Percentiles rank a stretch among this genome's conserved stretches.
These are phyloP conservation scores for Coracopsis vasa DNA, from an alignment of 2,113 vertebrate species.

Conservation along the genomic window DNA sequence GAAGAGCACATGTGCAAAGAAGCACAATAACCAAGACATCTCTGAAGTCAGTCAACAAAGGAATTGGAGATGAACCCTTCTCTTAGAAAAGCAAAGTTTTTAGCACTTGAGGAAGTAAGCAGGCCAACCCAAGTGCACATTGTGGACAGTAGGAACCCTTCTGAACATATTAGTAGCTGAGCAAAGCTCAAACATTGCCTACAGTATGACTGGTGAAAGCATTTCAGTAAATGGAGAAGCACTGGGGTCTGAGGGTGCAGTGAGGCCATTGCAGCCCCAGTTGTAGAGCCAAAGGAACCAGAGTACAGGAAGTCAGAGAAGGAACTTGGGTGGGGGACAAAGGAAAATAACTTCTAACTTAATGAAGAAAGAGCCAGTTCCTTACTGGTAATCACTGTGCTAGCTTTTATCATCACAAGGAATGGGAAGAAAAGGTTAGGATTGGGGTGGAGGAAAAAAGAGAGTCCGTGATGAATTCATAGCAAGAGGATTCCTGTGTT, in stretches of 20 bases:
- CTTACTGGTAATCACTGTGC: not conserved
- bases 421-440: not conserved
- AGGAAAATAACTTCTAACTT: not conserved
- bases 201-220: not conserved
- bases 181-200: not conserved
- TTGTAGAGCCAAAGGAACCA: not conserved
- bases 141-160: not conserved
- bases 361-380: not conserved
- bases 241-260: fast-evolving
- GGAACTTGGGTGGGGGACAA: not conserved
- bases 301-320: not conserved
- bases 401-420: not conserved
- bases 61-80: not conserved
- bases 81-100: not conserved
- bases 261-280: not conserved
- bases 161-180: not conserved
- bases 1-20: not conserved
- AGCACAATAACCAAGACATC: not conserved
- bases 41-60: not conserved
- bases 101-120: not conserved
- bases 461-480: not conserved
- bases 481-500: not conserved
- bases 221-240: not conserved
- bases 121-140: not conserved
- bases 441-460: not conserved